These are phyloP conservation scores for Molossus alvarezi DNA, from an alignment of 2,797 vertebrate genomes.

Conservation along the genomic window DNA sequence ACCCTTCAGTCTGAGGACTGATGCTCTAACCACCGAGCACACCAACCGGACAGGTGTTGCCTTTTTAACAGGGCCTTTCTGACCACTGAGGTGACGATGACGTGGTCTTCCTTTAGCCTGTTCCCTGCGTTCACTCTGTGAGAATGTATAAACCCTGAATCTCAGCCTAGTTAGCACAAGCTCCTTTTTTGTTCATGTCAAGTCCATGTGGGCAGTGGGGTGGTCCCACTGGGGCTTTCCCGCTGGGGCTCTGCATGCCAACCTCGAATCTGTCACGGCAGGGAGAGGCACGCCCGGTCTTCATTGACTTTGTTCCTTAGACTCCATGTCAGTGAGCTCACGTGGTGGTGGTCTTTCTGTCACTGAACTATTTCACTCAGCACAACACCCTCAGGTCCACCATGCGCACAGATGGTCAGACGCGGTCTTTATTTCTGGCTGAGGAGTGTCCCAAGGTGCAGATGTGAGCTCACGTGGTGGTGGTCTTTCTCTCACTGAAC, in stretches of 20 bases:
- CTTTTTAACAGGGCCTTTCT: background rate
- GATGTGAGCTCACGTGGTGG: too few relatives aligned
- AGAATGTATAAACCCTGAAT: background rate
- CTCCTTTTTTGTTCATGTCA: fast-evolving
- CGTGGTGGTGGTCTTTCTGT: background rate
- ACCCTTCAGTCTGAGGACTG: too few relatives aligned
- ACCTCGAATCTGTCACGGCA: fast-evolving
- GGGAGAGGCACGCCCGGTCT: fast-evolving
- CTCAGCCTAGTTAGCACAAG: background rate
- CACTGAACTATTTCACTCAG: background rate
- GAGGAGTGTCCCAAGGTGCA: too few relatives aligned
- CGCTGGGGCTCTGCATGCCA: background rate
- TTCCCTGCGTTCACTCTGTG: fast-evolving
- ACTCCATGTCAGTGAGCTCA: fast-evolving
- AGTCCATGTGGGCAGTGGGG: background rate
- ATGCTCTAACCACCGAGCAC: too few relatives aligned
- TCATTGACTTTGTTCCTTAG: background rate
- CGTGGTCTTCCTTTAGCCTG: background rate
- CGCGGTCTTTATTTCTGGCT: too few relatives aligned
- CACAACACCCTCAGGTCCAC: background rate
- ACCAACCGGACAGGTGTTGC: too few relatives aligned
- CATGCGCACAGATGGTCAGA: too few relatives aligned
- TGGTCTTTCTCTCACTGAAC: too few relatives aligned
- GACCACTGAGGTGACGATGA: fast-evolving
- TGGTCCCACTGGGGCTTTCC: too few relatives aligned